Evolutionary conservation across 2,888 invertebrate species (phyloP).

Genomic region (Hirtodrosophila duncani): DNA sequence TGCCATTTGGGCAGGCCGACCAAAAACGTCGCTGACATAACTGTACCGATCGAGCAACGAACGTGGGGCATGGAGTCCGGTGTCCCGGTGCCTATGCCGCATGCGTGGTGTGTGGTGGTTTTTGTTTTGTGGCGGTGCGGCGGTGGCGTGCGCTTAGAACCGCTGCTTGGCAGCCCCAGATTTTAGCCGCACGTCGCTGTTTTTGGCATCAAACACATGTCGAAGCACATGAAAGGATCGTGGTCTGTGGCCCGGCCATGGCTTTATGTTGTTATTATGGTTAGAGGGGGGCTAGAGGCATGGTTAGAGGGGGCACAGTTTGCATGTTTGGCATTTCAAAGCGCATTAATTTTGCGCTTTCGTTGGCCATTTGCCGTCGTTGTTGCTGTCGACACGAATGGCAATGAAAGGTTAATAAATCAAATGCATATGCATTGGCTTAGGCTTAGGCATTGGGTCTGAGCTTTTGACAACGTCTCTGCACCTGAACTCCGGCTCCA

Average conservation of each 20-base stretch:
- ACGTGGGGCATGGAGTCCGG: slow-evolving; percentile 14
- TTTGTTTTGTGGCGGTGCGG: slow-evolving; percentile 30
- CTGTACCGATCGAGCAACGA: slow-evolving; percentile 45
- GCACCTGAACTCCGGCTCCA: slow-evolving; percentile 49
- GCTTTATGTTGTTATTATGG: slow-evolving; percentile 3
- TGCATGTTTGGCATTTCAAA: slow-evolving; percentile 73
- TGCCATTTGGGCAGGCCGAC: slow-evolving; percentile 60
- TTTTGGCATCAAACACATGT: slow-evolving; percentile 70
- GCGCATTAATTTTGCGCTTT: slow-evolving; percentile 69
- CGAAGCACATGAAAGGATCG: slow-evolving; percentile 69
- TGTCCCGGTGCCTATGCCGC: slow-evolving; percentile 25
- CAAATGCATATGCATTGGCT: slow-evolving; percentile 71
- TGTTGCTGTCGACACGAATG: slow-evolving; percentile 69
- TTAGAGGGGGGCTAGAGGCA: slow-evolving; percentile 5
- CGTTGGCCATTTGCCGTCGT: slow-evolving; percentile 33
- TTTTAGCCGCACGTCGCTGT: slow-evolving; percentile 67
- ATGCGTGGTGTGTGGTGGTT: slow-evolving; percentile 48
- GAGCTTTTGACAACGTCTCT: slow-evolving; percentile 44
- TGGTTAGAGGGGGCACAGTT: slow-evolving; percentile 27
- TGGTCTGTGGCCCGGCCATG: slow-evolving; percentile 14
- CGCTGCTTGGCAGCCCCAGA: slow-evolving; percentile 51
- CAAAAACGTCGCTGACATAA: slow-evolving; percentile 71
- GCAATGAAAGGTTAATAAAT: slow-evolving; percentile 73
- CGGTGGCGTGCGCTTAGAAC: slow-evolving; percentile 35
- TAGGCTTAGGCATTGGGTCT: neutral